Percentiles rank a stretch among this genome's conserved stretches.
Conservation (phyloP, 2,113 vertebrate genomes). For the Caretta caretta region DNA sequence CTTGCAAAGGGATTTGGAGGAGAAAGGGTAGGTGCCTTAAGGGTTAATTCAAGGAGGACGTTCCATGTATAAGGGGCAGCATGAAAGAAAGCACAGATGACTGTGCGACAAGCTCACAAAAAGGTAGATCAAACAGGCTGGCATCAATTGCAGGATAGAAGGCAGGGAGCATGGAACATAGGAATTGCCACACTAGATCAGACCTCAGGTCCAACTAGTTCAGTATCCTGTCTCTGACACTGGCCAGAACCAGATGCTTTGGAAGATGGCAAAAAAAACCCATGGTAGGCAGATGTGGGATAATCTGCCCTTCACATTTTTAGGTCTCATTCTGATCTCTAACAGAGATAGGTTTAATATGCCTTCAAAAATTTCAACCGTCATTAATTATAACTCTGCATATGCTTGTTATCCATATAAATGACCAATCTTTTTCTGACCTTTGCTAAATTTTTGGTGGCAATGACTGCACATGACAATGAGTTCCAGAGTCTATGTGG, state of each 20-base stretch:
- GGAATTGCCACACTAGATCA: neutral
- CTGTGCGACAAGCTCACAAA: neutral
- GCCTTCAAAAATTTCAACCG: neutral
- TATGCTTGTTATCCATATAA: neutral
- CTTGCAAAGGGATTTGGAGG: neutral
- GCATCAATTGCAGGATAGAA: neutral
- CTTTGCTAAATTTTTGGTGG: neutral
- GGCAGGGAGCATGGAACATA: neutral
- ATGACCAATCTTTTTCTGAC: neutral
- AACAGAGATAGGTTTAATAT: neutral
- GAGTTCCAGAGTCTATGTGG: neutral
- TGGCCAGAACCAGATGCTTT: neutral
- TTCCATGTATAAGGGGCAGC: neutral
- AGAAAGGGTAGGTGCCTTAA: neutral
- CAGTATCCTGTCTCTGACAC: neutral
- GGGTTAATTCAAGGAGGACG: neutral
- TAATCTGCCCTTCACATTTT: neutral
- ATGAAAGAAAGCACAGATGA: neutral
- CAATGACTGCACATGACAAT: neutral
- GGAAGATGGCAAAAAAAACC: neutral
- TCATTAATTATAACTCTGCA: neutral
- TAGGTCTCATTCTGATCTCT: neutral
- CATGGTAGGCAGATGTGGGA: neutral
- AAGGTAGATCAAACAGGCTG: neutral
- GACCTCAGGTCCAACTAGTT: neutral